Base-by-base conservation (phyloP, 1,140 invertebrate genomes). In the Leptinotarsa undecemlineata region DNA sequence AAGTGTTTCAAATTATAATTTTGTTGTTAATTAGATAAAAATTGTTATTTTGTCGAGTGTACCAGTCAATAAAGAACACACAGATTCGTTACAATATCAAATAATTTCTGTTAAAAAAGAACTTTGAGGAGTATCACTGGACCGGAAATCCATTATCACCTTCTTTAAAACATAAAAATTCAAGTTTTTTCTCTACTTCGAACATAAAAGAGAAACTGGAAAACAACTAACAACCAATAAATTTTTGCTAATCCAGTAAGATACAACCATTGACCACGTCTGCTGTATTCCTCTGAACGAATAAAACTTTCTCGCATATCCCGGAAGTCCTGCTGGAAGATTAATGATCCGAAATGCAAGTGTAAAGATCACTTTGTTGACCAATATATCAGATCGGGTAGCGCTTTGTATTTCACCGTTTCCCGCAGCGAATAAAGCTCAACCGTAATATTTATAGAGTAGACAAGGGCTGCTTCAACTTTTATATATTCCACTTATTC, bases 381-480 rank as follows among this genome's bases (percentile, higher is more conserved):
- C 51, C 51, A 57, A 57, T 57, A 57, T 57, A 57, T 57, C 51
- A 57, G 51, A 57, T 57, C 51, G 51, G 51, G 51, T 57, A 57
- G 51, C 51, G 51, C 51, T 57, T 57, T 57, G 51, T 57, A 57
- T 57, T 57, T 15, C 51, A 19, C 51, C 51, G 6, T 57, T 57
- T 57, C 51, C 51, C 51, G n/a, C 51, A 57, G 51, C 51, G 51
- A 57, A 57, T 57, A n/a, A n/a, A 57, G 51, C 51, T n/a, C 15
- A 57, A n/a, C 17, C 6, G 14, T 15, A 4, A 15, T 57, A 57
- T 57, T 57, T 57, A 57, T 57, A 14, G 51, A 0, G 51, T 17
- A 57, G 51, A 57, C 51, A 57, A 57, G 51, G 14, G 14, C 51
- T 17, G n/a, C 51, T 57, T 57, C n/a, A 19, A 57, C 51, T n/a